Conservation (phyloP, 2,797 vertebrate genomes). For the Pitangus sulphuratus region DNA sequence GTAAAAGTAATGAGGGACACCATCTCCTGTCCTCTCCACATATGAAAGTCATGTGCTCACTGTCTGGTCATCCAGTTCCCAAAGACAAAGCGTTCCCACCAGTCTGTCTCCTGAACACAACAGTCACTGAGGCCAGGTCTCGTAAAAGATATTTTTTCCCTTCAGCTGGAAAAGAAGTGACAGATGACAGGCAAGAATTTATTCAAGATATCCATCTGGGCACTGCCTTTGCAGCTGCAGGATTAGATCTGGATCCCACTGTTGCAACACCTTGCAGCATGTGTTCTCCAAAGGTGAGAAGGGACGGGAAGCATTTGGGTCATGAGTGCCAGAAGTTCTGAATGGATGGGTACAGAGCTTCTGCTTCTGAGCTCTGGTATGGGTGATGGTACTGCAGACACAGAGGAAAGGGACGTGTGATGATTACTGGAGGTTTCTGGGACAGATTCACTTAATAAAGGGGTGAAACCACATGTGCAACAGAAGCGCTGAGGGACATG, state of each 20-base stretch:
- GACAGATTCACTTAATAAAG: background rate
- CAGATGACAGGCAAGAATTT: background rate
- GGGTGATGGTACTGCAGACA: rapidly evolving
- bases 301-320: background rate
- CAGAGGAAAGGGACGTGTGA: rapidly evolving
- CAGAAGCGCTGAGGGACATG: rapidly evolving
- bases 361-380: too few species aligned
- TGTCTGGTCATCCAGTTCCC: background rate
- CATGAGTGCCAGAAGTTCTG: background rate
- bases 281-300: rapidly evolving
- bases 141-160: background rate
- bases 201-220: background rate
- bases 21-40: background rate
- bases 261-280: rapidly evolving
- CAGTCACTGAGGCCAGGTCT: background rate
- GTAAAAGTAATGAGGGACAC: background rate
- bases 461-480: rapidly evolving
- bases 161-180: background rate
- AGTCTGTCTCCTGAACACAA: background rate
- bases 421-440: background rate
- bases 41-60: rapidly evolving
- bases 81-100: background rate
- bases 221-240: background rate
- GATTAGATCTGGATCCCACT: background rate
- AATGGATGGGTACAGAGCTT: background rate